Conservation (phyloP, 1,140 invertebrate species). For the Lepidotrigona ventralis region DNA sequence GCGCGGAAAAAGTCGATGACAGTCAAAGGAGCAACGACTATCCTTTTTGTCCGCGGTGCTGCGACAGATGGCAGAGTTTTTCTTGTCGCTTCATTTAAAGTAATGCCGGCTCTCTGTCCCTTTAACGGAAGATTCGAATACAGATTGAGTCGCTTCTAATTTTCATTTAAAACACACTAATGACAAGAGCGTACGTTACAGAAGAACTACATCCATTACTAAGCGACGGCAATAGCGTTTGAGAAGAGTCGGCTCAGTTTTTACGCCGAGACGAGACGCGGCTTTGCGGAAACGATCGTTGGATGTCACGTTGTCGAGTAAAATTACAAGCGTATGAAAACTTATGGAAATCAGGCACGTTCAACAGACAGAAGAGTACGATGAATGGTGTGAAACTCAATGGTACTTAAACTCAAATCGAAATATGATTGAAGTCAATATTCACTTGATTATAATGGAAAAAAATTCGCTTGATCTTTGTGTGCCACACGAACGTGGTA, state of each 20-base stretch:
- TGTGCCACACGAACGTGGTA: too few species aligned
- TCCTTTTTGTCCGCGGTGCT: conserved; percentile 36
- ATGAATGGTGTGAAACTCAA: not conserved
- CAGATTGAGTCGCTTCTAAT: conserved; percentile 48
- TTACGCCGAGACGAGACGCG: not conserved
- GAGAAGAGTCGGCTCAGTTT: conserved; percentile 23
- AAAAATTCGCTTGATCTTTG: too few species aligned
- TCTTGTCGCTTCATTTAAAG: conserved; percentile 39
- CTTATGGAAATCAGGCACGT: not conserved
- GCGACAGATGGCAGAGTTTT: conserved; percentile 46
- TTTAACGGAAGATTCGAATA: conserved; percentile 39
- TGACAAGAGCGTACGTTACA: conserved; percentile 27
- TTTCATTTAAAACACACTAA: conserved; percentile 36
- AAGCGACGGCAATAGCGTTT: not conserved
- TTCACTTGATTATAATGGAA: too few species aligned
- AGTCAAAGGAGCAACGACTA: conserved; percentile 45
- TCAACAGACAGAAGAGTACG: not conserved
- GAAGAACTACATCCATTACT: conserved; percentile 29
- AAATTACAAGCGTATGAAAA: not conserved
- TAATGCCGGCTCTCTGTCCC: conserved; percentile 13
- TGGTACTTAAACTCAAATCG: not conserved
- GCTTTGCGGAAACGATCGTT: not conserved
- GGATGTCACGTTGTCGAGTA: too few species aligned
- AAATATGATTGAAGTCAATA: too few species aligned
- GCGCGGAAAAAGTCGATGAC: conserved; percentile 48